phyloP scores from a whole-genome alignment of 1,140 invertebrate species.

The Calliphora vicina region DNA sequence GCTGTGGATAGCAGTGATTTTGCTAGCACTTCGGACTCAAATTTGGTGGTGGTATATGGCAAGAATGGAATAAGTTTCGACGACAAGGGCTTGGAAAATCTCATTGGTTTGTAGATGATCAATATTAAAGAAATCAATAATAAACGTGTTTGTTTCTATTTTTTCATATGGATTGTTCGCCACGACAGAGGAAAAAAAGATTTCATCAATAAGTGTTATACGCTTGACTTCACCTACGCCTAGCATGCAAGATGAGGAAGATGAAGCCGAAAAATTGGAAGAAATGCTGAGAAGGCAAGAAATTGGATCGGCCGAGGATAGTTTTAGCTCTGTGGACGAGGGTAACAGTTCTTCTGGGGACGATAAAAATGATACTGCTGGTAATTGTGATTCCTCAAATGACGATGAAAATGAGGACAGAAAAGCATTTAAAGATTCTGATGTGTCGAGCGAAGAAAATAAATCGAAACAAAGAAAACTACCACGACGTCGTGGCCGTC shows the following conservation, averaged over 20 bases:
- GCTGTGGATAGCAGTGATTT: background rate
- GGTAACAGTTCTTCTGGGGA: conserved; percentile 43
- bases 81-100: conserved; percentile 73
- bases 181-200: conserved; percentile 55
- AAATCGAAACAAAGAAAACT: background rate
- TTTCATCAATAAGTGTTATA: conserved; percentile 60
- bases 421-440: background rate
- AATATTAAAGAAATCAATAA: background rate
- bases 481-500: background rate
- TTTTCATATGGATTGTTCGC: conserved; percentile 39
- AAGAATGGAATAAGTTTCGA: conserved; percentile 78
- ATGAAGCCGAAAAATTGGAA: conserved; percentile 49
- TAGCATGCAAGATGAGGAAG: conserved; percentile 61
- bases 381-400: conserved; percentile 11
- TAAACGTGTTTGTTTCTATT: background rate
- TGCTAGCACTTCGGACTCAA: conserved; percentile 44
- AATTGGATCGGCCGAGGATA: conserved; percentile 45
- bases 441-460: background rate
- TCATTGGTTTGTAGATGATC: conserved; percentile 68
- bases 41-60: conserved; percentile 75
- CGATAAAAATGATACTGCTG: conserved; percentile 43
- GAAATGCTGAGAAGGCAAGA: conserved; percentile 50
- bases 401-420: background rate
- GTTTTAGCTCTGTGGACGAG: conserved; percentile 44
- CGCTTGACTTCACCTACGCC: conserved; percentile 60